Evolutionary conservation across 2,797 vertebrate species (phyloP).

Genomic region (Pagetopsis macropterus): DNA sequence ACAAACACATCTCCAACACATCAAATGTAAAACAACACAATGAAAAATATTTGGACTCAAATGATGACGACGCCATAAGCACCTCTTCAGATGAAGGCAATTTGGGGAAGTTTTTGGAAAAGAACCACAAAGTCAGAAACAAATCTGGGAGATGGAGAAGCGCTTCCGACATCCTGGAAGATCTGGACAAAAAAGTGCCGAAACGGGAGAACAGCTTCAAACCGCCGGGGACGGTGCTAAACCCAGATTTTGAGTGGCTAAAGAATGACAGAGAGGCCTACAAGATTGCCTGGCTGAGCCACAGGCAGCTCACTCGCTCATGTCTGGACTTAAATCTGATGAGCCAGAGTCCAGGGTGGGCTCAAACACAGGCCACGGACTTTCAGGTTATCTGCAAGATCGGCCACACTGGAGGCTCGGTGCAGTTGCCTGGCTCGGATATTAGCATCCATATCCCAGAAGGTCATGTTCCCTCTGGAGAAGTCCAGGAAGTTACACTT

Average conservation of each 20-base stretch:
- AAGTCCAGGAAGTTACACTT: slow-evolving; percentile 91
- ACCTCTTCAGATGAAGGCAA: slow-evolving; percentile 92
- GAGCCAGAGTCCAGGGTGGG: slow-evolving; percentile 95
- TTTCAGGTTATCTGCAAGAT: slow-evolving; percentile 88
- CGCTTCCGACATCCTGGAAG: slow-evolving; percentile 90
- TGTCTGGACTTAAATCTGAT: slow-evolving; percentile 92
- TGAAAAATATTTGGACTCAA: slow-evolving; percentile 76
- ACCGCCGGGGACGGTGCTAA: slow-evolving; percentile 73
- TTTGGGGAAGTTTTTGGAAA: slow-evolving; percentile 79
- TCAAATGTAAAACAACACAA: slow-evolving; percentile 82
- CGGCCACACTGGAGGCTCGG: slow-evolving; percentile 87
- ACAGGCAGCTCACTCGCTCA: slow-evolving; percentile 92
- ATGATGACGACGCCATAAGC: slow-evolving; percentile 83
- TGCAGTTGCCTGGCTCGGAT: slow-evolving; percentile 89
- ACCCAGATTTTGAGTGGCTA: slow-evolving; percentile 88
- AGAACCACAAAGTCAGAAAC: slow-evolving; percentile 75
- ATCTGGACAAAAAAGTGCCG: slow-evolving; percentile 77
- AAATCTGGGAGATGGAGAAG: slow-evolving; percentile 90
- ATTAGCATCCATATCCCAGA: slow-evolving; percentile 90
- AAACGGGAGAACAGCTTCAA: slow-evolving; percentile 63
- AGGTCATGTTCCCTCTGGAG: slow-evolving; percentile 90
- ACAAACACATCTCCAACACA: slow-evolving; percentile 62
- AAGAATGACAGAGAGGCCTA: slow-evolving; percentile 94
- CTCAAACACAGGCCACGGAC: slow-evolving; percentile 93
- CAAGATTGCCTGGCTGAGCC: slow-evolving; percentile 96